phyloP scores from a whole-genome alignment of 1,140 invertebrate species.

The Zaprionus nigranus region DNA sequence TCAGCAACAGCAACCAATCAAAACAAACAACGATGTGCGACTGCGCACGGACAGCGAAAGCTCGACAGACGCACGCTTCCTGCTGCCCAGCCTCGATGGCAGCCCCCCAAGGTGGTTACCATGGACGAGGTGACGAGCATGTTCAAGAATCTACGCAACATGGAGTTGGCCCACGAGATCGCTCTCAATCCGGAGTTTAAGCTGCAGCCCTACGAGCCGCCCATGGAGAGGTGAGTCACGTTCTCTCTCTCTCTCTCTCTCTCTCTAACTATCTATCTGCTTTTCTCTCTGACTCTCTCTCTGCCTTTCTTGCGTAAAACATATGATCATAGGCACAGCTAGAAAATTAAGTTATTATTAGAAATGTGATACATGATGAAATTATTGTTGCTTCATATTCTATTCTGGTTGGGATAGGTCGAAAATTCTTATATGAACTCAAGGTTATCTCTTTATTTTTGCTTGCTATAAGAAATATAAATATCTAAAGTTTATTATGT shows the following conservation, averaged over 20 bases:
- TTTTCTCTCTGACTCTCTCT: background rate
- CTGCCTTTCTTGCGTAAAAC: background rate
- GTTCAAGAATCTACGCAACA: slow-evolving; percentile 95
- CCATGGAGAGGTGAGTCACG: slow-evolving; percentile 88
- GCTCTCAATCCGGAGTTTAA: slow-evolving; percentile 96
- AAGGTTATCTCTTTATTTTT: too few relatives aligned
- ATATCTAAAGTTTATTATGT: too few relatives aligned
- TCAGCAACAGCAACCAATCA: background rate
- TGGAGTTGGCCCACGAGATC: slow-evolving; percentile 98
- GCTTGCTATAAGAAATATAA: background rate
- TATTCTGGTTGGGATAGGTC: background rate
- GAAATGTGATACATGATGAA: background rate
- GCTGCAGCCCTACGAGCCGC: slow-evolving; percentile 91
- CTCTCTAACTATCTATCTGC: background rate
- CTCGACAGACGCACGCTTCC: slow-evolving; percentile 75
- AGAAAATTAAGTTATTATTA: background rate
- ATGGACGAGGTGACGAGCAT: slow-evolving; percentile 96
- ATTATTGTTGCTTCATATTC: background rate
- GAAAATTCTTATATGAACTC: background rate
- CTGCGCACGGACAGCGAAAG: slow-evolving; percentile 80
- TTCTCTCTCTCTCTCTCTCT: background rate
- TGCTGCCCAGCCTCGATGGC: slow-evolving; percentile 86
- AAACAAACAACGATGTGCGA: slow-evolving; percentile 36
- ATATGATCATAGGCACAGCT: background rate
- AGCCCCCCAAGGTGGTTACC: slow-evolving; percentile 95